Percentiles rank a stretch among this genome's conserved stretches.
Evolutionary conservation across 2,797 vertebrate species (phyloP).

Genomic region (Arrhamphus sclerolepis): DNA sequence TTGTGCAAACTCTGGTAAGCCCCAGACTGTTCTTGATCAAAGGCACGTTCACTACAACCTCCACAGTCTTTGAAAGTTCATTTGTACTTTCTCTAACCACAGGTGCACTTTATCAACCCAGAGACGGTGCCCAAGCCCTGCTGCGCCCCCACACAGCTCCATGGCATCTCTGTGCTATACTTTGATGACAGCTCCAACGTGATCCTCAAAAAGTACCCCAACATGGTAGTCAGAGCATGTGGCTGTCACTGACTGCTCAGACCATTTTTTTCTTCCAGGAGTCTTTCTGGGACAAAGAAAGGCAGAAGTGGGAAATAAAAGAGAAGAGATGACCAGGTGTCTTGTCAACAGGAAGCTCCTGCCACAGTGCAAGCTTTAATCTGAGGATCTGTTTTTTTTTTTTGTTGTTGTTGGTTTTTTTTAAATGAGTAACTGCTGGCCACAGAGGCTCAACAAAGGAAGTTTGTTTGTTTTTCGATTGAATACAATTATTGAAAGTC

Average conservation of each 20-base stretch:
- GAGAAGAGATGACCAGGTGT: slow-evolving; percentile 20
- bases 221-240: slow-evolving; percentile 98
- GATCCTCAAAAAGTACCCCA: slow-evolving; percentile 98
- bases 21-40: slow-evolving; percentile 6
- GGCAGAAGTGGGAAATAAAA: slow-evolving; percentile 6
- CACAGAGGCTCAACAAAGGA: too few species aligned
- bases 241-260: slow-evolving; percentile 89
- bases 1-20: slow-evolving; percentile 97
- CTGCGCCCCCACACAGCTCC: slow-evolving; percentile 97
- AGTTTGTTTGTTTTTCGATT: too few species aligned
- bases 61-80: slow-evolving; percentile 7
- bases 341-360: slow-evolving; percentile 13
- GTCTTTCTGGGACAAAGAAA: not conserved
- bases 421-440: slow-evolving; percentile 21
- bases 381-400: slow-evolving; percentile 22
- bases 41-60: slow-evolving; percentile 2
- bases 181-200: slow-evolving; percentile 99
- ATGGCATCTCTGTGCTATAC: slow-evolving; percentile 97
- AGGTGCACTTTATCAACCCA: slow-evolving; percentile 99
- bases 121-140: slow-evolving; percentile 96
- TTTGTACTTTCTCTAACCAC: slow-evolving; percentile 24
- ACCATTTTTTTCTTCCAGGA: not conserved
- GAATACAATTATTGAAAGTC: too few species aligned
- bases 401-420: too few species aligned
- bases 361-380: slow-evolving; percentile 30